These are phyloP conservation scores for Bubalus kerabau DNA, from an alignment of 2,113 vertebrate species.

Conservation along the genomic window DNA sequence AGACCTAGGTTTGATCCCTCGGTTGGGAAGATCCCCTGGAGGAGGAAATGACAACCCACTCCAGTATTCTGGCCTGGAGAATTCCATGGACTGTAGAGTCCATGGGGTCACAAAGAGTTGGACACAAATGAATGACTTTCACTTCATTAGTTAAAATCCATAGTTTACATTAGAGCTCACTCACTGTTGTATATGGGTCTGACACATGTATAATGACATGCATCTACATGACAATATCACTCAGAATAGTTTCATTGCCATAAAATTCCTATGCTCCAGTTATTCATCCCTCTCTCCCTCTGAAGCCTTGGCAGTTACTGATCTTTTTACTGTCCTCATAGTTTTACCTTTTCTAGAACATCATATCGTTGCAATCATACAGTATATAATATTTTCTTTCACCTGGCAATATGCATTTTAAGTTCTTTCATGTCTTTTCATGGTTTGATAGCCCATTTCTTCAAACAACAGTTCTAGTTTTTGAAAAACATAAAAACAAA, in stretches of 20 bases:
- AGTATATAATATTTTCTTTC: not conserved
- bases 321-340: not conserved
- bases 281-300: not conserved
- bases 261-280: not conserved
- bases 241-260: not conserved
- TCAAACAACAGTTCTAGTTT: not conserved
- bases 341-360: not conserved
- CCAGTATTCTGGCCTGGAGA: not conserved
- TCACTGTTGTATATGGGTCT: not conserved
- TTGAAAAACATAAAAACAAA: not conserved
- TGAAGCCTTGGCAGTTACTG: not conserved
- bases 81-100: not conserved
- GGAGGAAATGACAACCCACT: not conserved
- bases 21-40: not conserved
- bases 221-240: not conserved
- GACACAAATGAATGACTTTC: rapidly evolving
- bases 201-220: not conserved
- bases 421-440: not conserved
- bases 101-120: not conserved
- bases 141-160: not conserved
- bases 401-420: not conserved
- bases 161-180: not conserved
- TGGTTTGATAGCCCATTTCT: not conserved
- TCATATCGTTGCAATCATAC: not conserved
- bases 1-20: not conserved